Percentiles rank a stretch among this genome's conserved stretches.
phyloP scores from a whole-genome alignment of 2,113 vertebrate genomes.

The Oryzias curvinotus region DNA sequence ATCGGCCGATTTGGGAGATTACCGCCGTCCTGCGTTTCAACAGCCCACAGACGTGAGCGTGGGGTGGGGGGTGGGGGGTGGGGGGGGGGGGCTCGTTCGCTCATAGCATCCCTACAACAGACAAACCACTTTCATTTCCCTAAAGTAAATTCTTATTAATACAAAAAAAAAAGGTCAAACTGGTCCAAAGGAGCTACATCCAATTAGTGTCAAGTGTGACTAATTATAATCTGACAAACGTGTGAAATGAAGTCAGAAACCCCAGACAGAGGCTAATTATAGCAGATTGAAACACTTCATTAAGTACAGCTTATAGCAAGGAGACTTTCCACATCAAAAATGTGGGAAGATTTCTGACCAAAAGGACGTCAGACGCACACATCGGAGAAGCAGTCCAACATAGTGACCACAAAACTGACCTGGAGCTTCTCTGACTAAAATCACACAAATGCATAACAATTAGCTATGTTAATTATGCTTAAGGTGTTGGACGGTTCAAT shows the following conservation, averaged over 20 bases:
- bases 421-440: too few species aligned
- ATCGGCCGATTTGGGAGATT: slow-evolving; percentile 66
- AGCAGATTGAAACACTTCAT: slow-evolving; percentile 75
- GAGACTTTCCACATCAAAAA: slow-evolving; percentile 64
- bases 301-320: slow-evolving; percentile 64
- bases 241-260: slow-evolving; percentile 78
- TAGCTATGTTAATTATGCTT: slow-evolving; percentile 26
- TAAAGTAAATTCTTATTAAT: slow-evolving; percentile 62
- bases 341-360: slow-evolving; percentile 45
- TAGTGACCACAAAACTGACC: background rate
- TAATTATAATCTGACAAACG: slow-evolving; percentile 79
- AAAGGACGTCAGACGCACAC: slow-evolving; percentile 34
- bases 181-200: slow-evolving; percentile 70
- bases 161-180: slow-evolving; percentile 67
- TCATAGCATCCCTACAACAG: slow-evolving; percentile 42
- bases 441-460: slow-evolving; percentile 13
- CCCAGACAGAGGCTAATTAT: slow-evolving; percentile 73
- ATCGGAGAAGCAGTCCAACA: slow-evolving; percentile 11
- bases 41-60: slow-evolving; percentile 41
- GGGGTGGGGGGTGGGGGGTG: too few species aligned
- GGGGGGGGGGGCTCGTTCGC: slow-evolving; percentile 25
- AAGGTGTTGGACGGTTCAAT: slow-evolving; percentile 46
- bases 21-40: slow-evolving; percentile 32
- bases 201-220: slow-evolving; percentile 77
- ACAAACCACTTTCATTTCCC: slow-evolving; percentile 62